Evolutionary conservation across 2,888 invertebrate species (phyloP).

Genomic region (Drosophila neotestacea): DNA sequence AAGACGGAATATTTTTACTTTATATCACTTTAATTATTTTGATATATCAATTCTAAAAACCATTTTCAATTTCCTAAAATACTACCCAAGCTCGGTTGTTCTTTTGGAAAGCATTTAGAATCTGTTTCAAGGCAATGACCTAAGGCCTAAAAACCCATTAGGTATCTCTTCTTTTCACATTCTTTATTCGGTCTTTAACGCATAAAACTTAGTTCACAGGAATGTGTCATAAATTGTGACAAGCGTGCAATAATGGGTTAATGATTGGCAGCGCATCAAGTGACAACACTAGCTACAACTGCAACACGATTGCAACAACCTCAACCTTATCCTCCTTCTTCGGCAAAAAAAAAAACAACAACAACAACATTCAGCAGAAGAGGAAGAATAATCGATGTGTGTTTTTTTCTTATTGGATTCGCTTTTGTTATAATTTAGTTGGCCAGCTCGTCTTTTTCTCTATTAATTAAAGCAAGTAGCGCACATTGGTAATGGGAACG

Average conservation of each 20-base stretch:
- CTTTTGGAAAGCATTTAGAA: background rate
- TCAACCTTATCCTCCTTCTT: conserved; percentile 37
- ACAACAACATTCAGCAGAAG: background rate
- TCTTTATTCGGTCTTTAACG: background rate
- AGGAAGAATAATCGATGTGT: conserved; percentile 54
- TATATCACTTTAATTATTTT: too few relatives aligned
- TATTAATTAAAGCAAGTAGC: conserved; percentile 72
- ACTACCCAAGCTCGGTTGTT: background rate
- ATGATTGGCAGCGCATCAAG: conserved; percentile 65
- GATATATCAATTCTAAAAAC: background rate
- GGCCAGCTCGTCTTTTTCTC: conserved; percentile 64
- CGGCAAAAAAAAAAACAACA: conserved; percentile 18
- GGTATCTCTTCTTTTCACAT: background rate
- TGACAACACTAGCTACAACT: conserved; percentile 52
- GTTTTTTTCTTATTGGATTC: conserved; percentile 26
- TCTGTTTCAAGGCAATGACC: background rate
- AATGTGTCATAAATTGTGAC: conserved; percentile 65
- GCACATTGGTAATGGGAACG: conserved; percentile 50
- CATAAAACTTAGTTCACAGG: background rate
- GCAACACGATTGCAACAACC: conserved; percentile 29
- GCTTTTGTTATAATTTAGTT: conserved; percentile 68
- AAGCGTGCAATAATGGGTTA: conserved; percentile 64
- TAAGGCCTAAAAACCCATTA: conserved; percentile 1
- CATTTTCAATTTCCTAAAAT: background rate
- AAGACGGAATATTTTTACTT: too few relatives aligned